Evolutionary conservation across 2,797 vertebrate genomes (phyloP).

Genomic region (Tachyglossus aculeatus): DNA sequence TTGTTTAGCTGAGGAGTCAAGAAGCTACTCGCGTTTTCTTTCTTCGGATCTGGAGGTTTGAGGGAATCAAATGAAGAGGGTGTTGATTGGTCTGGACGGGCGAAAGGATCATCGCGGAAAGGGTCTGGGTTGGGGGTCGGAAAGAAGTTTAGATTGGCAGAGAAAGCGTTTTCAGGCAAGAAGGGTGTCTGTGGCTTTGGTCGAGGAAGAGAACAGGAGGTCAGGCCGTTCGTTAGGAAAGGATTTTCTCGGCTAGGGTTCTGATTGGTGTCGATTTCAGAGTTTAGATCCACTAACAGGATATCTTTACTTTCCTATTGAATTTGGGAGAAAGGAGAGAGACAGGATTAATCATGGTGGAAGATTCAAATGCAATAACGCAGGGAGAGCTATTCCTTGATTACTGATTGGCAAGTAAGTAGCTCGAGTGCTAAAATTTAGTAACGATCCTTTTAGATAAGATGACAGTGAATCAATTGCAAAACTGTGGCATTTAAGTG

Average conservation of each 20-base stretch:
- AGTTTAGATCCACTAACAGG: conserved; percentile 95
- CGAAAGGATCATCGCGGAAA: conserved; percentile 91
- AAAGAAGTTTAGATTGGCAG: conserved; percentile 88
- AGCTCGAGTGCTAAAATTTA: no score
- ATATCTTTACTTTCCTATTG: conserved; percentile 93
- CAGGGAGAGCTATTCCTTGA: no score
- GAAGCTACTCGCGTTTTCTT: conserved; percentile 63
- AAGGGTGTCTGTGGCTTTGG: conserved; percentile 74
- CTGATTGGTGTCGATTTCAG: conserved; percentile 94
- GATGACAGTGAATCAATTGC: no score
- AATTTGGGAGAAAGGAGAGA: conserved; percentile 72
- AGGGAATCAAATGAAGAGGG: conserved; percentile 71
- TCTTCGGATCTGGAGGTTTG: conserved; percentile 72
- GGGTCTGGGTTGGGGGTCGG: conserved; percentile 89
- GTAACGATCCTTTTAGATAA: no score
- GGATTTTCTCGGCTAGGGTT: conserved; percentile 89
- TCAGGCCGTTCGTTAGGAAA: conserved; percentile 78
- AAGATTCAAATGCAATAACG: conserved; percentile 40
- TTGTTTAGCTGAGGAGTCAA: conserved; percentile 66
- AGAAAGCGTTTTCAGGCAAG: conserved; percentile 80
- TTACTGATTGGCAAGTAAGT: no score
- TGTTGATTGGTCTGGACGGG: conserved; percentile 71
- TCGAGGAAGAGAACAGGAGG: conserved; percentile 78
- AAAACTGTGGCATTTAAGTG: no score
- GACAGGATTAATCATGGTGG: conserved; percentile 56